These are phyloP conservation scores for Caenorhabditis sp. DNA, from an alignment of 2,888 invertebrate genomes.

Conservation along the genomic window DNA sequence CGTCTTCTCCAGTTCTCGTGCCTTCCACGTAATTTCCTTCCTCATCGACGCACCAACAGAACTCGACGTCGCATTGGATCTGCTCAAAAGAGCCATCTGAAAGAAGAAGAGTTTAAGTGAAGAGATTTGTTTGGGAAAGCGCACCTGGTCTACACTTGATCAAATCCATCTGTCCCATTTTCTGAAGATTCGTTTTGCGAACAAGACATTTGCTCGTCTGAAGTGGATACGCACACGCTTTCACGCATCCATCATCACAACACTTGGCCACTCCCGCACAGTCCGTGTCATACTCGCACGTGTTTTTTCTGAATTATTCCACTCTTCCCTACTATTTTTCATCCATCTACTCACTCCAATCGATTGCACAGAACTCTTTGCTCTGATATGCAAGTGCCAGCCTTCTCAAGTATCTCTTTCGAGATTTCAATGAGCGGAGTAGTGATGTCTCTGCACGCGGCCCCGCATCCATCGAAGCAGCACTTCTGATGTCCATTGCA, in stretches of 20 bases:
- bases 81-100: constrained; percentile 71
- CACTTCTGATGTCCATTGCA: constrained; percentile 70
- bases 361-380: constrained; percentile 51
- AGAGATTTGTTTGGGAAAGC: too few relatives aligned
- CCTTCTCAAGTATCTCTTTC: constrained; percentile 49
- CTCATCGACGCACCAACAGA: constrained; percentile 76
- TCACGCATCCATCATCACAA: constrained; percentile 75
- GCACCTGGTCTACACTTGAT: constrained; percentile 66
- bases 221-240: constrained; percentile 63
- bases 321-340: not conserved
- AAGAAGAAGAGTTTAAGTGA: not conserved
- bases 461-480: constrained; percentile 76
- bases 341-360: constrained; percentile 30
- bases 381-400: constrained; percentile 48
- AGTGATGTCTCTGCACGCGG: constrained; percentile 58
- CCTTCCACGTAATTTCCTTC: constrained; percentile 72
- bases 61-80: constrained; percentile 71
- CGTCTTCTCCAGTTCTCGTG: constrained; percentile 63
- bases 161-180: constrained; percentile 62
- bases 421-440: constrained; percentile 42
- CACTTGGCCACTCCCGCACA: constrained; percentile 75
- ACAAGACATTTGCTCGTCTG: constrained; percentile 72
- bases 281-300: constrained; percentile 70
- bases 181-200: constrained; percentile 69
- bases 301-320: constrained; percentile 39